Conservation (phyloP, 2,888 invertebrate species). For the Ametastegia equiseti region DNA sequence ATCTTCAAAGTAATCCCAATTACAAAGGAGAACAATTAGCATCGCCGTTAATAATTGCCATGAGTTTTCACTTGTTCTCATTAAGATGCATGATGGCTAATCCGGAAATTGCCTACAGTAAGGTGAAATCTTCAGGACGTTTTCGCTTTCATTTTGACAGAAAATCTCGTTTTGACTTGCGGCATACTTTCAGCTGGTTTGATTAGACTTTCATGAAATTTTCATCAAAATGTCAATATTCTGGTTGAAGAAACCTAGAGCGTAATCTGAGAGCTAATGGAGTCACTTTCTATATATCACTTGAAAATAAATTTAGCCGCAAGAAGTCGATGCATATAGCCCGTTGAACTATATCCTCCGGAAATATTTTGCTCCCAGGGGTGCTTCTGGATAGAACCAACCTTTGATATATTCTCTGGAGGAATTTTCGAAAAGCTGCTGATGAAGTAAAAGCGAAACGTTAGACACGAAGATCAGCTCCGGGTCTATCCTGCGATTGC, state of each 20-base stretch:
- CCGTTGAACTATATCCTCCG: neutral
- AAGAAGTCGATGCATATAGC: neutral
- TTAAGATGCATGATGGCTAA: too few species aligned
- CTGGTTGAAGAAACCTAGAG: neutral
- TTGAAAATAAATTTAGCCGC: neutral
- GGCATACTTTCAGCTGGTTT: too few species aligned
- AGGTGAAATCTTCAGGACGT: too few species aligned
- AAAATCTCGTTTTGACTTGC: too few species aligned
- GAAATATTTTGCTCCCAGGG: constrained; percentile 15
- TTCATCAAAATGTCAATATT: neutral
- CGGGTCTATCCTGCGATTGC: constrained; percentile 8
- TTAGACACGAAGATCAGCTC: constrained; percentile 28
- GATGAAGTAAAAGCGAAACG: constrained; percentile 22
- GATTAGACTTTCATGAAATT: too few species aligned
- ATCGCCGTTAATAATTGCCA: too few species aligned
- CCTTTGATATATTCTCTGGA: constrained; percentile 18
- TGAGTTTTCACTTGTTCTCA: too few species aligned
- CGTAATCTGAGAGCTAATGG: neutral
- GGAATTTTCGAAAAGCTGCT: constrained; percentile 34
- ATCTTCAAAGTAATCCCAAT: too few species aligned
- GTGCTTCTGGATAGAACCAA: neutral
- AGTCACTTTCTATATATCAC: neutral
- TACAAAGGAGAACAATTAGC: too few species aligned
- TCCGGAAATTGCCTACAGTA: too few species aligned
- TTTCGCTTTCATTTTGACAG: too few species aligned